These are phyloP conservation scores for Coregonus ussuriensis DNA, from an alignment of 2,797 vertebrate genomes.

Conservation along the genomic window DNA sequence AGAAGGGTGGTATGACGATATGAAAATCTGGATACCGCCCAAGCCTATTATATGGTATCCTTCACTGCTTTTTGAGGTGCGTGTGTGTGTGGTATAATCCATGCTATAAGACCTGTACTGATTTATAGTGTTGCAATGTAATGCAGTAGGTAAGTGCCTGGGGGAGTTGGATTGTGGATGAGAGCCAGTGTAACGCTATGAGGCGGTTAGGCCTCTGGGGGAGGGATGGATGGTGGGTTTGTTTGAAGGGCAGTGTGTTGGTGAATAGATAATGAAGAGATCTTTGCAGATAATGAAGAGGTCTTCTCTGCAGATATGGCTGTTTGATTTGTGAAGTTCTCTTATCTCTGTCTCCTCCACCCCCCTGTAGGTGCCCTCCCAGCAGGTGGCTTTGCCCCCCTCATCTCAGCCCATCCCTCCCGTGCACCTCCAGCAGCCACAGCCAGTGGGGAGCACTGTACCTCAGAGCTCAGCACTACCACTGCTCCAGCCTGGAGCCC, in stretches of 20 bases:
- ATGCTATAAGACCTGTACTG: neutral
- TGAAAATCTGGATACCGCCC: too few relatives aligned
- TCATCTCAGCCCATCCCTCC: conserved; percentile 58
- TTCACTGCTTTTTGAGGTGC: neutral
- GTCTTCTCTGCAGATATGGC: neutral
- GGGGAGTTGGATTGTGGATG: conserved; percentile 21
- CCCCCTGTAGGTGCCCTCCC: conserved; percentile 32
- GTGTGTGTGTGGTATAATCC: neutral
- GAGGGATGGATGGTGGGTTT: conserved; percentile 5
- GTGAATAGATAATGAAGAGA: neutral
- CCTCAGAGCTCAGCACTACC: conserved; percentile 51
- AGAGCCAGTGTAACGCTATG: conserved; percentile 9
- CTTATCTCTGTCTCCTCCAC: neutral
- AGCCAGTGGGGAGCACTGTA: conserved; percentile 53
- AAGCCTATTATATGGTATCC: too few relatives aligned
- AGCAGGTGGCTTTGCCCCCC: conserved; percentile 59
- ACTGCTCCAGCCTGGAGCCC: conserved; percentile 70
- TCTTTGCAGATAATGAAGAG: neutral
- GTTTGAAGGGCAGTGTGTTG: conserved; percentile 7
- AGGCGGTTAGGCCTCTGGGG: neutral
- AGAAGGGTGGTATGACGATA: too few relatives aligned
- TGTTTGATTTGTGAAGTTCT: neutral
- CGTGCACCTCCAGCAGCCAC: conserved; percentile 52
- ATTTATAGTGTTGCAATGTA: conserved; percentile 30
- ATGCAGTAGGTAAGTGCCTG: conserved; percentile 47